A percentile compares a stretch with the other conserved stretches of the same genome.
These are phyloP conservation scores for Lepus americanus DNA, from an alignment of 2,113 vertebrate species.

Conservation along the genomic window DNA sequence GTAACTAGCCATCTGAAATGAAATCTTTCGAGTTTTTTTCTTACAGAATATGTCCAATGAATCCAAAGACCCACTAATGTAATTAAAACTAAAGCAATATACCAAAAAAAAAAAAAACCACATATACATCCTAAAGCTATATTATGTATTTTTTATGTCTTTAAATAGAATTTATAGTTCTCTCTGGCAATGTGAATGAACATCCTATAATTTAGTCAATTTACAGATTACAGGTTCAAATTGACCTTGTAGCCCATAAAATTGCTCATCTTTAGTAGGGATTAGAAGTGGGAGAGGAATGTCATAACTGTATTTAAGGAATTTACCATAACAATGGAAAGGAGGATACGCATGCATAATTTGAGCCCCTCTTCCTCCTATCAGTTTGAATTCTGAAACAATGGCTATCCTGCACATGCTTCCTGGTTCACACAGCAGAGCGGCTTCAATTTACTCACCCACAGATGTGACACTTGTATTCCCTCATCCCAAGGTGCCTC, in stretches of 20 bases:
- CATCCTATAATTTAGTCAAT: constrained; percentile 96
- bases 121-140: constrained; percentile 87
- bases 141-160: constrained; percentile 90
- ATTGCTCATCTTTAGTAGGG: constrained; percentile 91
- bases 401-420: constrained; percentile 81
- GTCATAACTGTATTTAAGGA: constrained; percentile 93
- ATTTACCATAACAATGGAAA: constrained; percentile 93
- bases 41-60: constrained; percentile 78
- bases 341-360: constrained; percentile 90
- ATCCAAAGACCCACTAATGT: constrained; percentile 84
- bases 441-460: constrained; percentile 93
- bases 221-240: constrained; percentile 95
- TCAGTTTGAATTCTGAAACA: constrained; percentile 87
- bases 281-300: constrained; percentile 91
- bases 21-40: constrained; percentile 82
- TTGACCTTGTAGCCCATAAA: constrained; percentile 93
- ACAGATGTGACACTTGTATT: constrained; percentile 99
- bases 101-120: constrained; percentile 82
- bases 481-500: constrained; percentile 99
- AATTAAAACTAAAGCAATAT: constrained; percentile 86
- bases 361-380: constrained; percentile 88
- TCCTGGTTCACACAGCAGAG: constrained; percentile 81
- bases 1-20: constrained; percentile 82
- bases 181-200: constrained; percentile 92
- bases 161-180: constrained; percentile 92